phyloP scores from a whole-genome alignment of 2,888 invertebrate genomes.

The Acrobeloides nanus region DNA sequence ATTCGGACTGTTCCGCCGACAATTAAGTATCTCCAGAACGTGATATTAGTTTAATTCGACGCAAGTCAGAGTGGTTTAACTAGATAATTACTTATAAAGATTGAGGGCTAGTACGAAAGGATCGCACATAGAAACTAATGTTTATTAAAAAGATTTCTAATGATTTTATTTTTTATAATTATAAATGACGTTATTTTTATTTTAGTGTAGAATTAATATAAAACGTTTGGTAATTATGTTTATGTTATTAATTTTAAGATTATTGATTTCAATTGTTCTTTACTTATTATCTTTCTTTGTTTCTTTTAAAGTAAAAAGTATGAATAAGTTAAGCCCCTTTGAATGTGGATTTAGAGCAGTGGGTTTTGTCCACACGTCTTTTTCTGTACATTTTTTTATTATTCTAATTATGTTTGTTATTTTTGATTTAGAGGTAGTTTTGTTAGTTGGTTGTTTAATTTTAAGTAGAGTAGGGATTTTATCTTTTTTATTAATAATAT shows the following conservation, averaged over 20 bases:
- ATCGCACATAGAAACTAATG: no score
- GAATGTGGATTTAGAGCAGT: background rate
- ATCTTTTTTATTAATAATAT: background rate
- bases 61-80: slow-evolving; percentile 1
- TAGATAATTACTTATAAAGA: background rate
- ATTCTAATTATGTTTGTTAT: slow-evolving; percentile 6
- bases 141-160: background rate
- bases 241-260: background rate
- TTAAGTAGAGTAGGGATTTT: background rate
- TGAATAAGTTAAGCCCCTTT: slow-evolving; percentile 4
- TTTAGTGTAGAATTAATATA: background rate
- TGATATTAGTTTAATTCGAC: slow-evolving; percentile 3
- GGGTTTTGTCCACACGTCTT: background rate
- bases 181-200: background rate
- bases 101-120: background rate
- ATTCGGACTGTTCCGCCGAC: background rate
- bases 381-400: slow-evolving; percentile 10
- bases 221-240: background rate
- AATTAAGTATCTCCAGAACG: background rate
- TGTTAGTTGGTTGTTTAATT: background rate
- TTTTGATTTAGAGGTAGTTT: background rate
- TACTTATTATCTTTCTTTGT: slow-evolving; percentile 63
- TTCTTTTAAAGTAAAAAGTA: slow-evolving; percentile 5
- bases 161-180: background rate
- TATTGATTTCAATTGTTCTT: slow-evolving; percentile 58